phyloP scores from a whole-genome alignment of 2,113 vertebrate genomes.

The Thymallus thymallus region DNA sequence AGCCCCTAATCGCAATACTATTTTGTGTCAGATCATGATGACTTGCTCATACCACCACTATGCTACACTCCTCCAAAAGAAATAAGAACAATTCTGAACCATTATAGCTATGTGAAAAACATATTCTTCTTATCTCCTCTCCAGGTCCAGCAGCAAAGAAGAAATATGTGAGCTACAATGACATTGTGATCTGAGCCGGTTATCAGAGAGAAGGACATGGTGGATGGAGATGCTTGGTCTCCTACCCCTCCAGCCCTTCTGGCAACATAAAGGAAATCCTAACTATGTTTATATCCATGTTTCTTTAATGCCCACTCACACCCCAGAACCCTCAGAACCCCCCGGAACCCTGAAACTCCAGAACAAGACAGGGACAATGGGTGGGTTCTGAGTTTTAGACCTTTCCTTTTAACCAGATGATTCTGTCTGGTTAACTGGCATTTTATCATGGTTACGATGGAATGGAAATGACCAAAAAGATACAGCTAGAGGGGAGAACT shows the following conservation, averaged over 20 bases:
- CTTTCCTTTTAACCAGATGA: not conserved
- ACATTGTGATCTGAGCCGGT: constrained; percentile 84
- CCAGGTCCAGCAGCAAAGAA: constrained; percentile 91
- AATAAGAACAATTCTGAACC: too few species aligned
- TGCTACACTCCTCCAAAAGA: too few species aligned
- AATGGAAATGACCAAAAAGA: too few species aligned
- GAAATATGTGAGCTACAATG: constrained; percentile 94
- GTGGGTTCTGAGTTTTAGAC: not conserved
- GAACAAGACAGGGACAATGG: not conserved
- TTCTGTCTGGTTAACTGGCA: too few species aligned
- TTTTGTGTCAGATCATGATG: too few species aligned
- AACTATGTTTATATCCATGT: constrained; percentile 21
- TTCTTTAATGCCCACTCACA: constrained; percentile 16
- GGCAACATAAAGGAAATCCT: constrained; percentile 27
- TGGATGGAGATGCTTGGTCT: constrained; percentile 11
- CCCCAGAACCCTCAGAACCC: not conserved
- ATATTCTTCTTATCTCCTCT: not conserved
- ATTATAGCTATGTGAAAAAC: too few species aligned
- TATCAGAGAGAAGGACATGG: constrained; percentile 33
- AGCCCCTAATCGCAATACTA: too few species aligned
- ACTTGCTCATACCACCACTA: too few species aligned
- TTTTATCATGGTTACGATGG: too few species aligned
- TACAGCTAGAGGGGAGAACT: too few species aligned
- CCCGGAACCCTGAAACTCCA: not conserved
- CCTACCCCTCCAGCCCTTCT: constrained; percentile 20